Conservation (phyloP, 2,797 vertebrate species). For the Setipinna tenuifilis region DNA sequence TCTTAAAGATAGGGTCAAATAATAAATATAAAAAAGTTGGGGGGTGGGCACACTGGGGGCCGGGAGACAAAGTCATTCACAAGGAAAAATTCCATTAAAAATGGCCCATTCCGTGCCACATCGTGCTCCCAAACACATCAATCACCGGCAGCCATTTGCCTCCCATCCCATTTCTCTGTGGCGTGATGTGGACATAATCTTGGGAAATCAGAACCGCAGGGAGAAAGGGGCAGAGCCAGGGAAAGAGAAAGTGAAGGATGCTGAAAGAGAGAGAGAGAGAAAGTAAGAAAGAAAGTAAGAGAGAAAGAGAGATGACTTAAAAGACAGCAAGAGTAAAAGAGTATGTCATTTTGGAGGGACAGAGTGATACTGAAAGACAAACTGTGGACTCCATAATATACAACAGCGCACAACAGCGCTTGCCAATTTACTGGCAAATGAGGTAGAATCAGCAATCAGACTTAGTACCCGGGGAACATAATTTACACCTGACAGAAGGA, state of each 20-base stretch:
- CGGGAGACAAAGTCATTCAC: conserved; percentile 36
- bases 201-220: conserved; percentile 35
- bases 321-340: background rate
- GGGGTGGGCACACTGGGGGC: background rate
- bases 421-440: conserved; percentile 21
- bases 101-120: conserved; percentile 45
- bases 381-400: background rate
- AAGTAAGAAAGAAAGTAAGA: background rate
- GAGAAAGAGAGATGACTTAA: conserved; percentile 29
- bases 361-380: background rate
- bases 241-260: conserved; percentile 13
- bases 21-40: background rate
- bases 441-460: conserved; percentile 20
- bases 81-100: conserved; percentile 45
- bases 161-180: conserved; percentile 48
- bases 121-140: conserved; percentile 46
- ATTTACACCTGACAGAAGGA: background rate
- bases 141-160: conserved; percentile 46
- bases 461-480: background rate
- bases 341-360: background rate
- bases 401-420: background rate
- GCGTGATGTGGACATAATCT: conserved; percentile 53
- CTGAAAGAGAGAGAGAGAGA: conserved; percentile 19
- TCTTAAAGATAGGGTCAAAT: background rate
- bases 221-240: conserved; percentile 21